Percentiles rank a stretch among this genome's conserved stretches.
Conservation (phyloP, 2,888 invertebrate species). For the Metalampra italica region DNA sequence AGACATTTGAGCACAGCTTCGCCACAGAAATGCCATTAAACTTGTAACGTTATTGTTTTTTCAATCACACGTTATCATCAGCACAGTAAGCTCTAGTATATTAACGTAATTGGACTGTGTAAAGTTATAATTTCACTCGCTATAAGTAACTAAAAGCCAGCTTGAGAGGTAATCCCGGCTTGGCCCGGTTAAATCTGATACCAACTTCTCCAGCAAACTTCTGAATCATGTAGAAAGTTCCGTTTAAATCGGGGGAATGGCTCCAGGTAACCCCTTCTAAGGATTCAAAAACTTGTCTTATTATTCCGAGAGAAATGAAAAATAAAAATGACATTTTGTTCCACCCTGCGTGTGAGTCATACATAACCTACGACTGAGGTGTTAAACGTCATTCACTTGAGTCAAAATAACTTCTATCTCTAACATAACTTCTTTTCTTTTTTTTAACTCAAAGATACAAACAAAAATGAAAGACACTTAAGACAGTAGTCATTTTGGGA, state of each 20-base stretch:
- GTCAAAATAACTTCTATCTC: too few species aligned
- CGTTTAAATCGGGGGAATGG: not conserved
- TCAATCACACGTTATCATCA: too few species aligned
- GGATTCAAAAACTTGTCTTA: not conserved
- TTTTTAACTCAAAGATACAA: too few species aligned
- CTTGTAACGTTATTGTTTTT: too few species aligned
- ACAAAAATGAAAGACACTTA: too few species aligned
- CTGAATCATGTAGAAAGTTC: not conserved
- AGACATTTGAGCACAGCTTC: too few species aligned
- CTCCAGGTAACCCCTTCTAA: not conserved
- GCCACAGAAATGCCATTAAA: too few species aligned
- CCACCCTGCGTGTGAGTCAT: slow-evolving; percentile 89
- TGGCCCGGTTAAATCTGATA: not conserved
- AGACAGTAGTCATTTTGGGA: too few species aligned
- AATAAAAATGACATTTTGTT: slow-evolving; percentile 49
- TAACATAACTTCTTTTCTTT: too few species aligned
- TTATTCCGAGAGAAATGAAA: slow-evolving; percentile 11
- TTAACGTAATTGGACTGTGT: not conserved
- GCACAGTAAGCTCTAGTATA: not conserved
- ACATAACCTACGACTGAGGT: too few species aligned
- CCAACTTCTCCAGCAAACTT: not conserved
- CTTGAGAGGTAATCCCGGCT: not conserved
- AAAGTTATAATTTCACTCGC: not conserved
- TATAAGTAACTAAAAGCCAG: not conserved
- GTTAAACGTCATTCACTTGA: too few species aligned